Conservation (phyloP, 2,113 vertebrate genomes). For the Neofelis nebulosa region DNA sequence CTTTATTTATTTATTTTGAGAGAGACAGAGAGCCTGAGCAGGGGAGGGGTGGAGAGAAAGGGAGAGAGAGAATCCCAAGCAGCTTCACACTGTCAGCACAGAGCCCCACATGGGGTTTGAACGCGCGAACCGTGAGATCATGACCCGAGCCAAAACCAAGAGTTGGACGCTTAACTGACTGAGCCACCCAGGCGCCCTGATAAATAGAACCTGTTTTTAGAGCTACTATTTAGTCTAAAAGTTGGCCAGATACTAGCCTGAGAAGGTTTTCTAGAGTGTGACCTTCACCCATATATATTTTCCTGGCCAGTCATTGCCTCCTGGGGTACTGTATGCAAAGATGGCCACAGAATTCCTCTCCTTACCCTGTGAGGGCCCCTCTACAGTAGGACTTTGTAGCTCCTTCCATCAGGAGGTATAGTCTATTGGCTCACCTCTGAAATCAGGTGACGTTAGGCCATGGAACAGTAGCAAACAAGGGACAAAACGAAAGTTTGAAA, state of each 20-base stretch:
- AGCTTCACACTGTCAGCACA: no score
- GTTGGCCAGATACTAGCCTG: neutral
- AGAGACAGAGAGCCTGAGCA: no score
- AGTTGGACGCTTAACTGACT: no score
- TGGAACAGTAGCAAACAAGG: neutral
- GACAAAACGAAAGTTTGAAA: neutral
- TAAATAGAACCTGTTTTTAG: neutral
- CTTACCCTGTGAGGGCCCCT: neutral
- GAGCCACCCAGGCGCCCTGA: no score
- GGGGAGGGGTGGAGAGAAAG: no score
- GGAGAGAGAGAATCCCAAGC: no score
- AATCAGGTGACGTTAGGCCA: neutral
- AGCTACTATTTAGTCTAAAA: neutral
- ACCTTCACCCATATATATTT: neutral
- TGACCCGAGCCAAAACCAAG: no score
- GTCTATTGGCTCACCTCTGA: neutral
- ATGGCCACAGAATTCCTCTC: neutral
- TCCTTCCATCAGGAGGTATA: neutral
- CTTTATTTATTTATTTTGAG: no score
- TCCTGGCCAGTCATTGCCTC: neutral
- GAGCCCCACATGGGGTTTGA: no score
- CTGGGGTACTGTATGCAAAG: neutral
- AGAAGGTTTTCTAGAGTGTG: neutral
- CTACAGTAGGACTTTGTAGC: neutral
- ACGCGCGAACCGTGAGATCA: no score